These are phyloP conservation scores for Spodoptera frugiperda DNA, from an alignment of 1,140 invertebrate genomes.

Conservation along the genomic window DNA sequence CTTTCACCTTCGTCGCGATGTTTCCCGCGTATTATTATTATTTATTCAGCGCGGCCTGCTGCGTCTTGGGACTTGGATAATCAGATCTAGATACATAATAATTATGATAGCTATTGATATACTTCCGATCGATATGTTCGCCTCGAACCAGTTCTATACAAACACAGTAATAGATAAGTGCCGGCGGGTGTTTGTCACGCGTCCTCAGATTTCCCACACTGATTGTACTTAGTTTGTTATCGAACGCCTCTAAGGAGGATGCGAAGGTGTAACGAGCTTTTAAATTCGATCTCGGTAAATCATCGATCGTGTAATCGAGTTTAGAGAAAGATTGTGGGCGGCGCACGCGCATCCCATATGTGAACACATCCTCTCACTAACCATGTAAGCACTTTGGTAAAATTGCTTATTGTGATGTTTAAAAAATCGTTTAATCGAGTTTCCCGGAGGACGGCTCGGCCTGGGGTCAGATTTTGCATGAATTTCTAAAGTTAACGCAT, in stretches of 20 bases:
- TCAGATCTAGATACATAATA: constrained; percentile 78
- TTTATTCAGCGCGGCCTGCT: constrained; percentile 68
- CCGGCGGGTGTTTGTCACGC: constrained; percentile 32
- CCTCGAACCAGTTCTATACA: constrained; percentile 37
- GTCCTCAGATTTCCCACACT: constrained; percentile 49
- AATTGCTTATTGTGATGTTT: constrained; percentile 62
- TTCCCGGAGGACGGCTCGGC: constrained; percentile 77
- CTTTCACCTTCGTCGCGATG: constrained; percentile 80
- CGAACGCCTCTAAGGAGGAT: constrained; percentile 58
- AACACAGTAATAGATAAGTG: constrained; percentile 35
- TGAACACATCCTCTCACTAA: constrained; percentile 77
- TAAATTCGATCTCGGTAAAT: constrained; percentile 84
- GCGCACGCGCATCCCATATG: constrained; percentile 73
- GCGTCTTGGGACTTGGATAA: constrained; percentile 68
- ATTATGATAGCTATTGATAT: constrained; percentile 70
- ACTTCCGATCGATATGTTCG: constrained; percentile 59
- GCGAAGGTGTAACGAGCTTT: constrained; percentile 73
- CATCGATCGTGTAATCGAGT: constrained; percentile 82
- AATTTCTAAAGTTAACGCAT: constrained; percentile 60
- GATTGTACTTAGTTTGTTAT: constrained; percentile 46
- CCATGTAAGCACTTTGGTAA: constrained; percentile 64
- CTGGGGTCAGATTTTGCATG: constrained; percentile 69
- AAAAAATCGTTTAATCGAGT: constrained; percentile 39
- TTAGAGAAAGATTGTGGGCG: constrained; percentile 83
- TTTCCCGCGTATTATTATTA: constrained; percentile 71